Evolutionary conservation across 2,113 vertebrate genomes (phyloP).

Genomic region (Pipra filicauda): DNA sequence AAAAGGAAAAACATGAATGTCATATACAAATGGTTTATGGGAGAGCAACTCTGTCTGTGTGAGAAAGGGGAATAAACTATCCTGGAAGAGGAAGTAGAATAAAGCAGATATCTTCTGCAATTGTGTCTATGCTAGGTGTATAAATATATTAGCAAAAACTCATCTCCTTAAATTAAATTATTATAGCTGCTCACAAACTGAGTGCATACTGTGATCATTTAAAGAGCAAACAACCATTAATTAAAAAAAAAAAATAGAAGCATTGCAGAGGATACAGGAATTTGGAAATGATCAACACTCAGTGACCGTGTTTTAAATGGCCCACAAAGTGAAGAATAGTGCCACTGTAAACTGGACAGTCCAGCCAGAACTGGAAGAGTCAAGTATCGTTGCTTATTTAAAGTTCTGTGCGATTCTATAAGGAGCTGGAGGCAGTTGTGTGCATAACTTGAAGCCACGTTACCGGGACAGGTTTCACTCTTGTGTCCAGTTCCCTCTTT

Average conservation of each 20-base stretch:
- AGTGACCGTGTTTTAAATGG: background rate
- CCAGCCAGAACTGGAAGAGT: background rate
- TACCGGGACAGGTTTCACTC: background rate
- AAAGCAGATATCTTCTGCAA: background rate
- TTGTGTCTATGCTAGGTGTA: background rate
- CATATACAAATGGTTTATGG: background rate
- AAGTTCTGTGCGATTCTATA: background rate
- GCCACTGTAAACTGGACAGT: background rate
- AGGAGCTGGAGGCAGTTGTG: background rate
- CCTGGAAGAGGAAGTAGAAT: background rate
- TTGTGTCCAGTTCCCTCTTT: background rate
- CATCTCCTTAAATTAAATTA: background rate
- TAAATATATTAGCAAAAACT: background rate
- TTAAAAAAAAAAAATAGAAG: background rate
- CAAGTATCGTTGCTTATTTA: background rate
- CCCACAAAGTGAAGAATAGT: background rate
- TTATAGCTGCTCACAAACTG: background rate
- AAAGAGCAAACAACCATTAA: background rate
- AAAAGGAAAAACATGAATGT: background rate
- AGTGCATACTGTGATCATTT: background rate
- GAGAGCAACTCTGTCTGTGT: background rate
- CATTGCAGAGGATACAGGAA: background rate
- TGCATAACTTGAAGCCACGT: background rate
- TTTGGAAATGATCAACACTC: background rate
- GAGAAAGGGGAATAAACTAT: background rate